These are phyloP conservation scores for Lutjanus erythropterus DNA, from an alignment of 2,113 vertebrate species.

Conservation along the genomic window DNA sequence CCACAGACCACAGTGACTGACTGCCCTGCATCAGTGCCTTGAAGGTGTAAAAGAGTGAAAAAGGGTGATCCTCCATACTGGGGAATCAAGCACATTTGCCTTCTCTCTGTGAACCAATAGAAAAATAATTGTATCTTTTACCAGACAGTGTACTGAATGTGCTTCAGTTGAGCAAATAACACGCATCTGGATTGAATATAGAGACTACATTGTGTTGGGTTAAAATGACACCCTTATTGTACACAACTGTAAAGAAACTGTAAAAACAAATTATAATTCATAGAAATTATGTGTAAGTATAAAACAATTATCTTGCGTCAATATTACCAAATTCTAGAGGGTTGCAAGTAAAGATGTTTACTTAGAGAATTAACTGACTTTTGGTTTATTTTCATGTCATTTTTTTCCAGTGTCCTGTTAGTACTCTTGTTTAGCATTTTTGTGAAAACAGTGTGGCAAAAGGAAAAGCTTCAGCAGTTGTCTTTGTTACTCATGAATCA, in stretches of 20 bases:
- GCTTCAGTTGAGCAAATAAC: slow-evolving; percentile 24
- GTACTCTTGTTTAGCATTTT: slow-evolving; percentile 4
- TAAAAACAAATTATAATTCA: slow-evolving; percentile 35
- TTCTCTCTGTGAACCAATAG: slow-evolving; percentile 54
- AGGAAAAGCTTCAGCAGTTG: slow-evolving; percentile 29
- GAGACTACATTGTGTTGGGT: slow-evolving; percentile 13
- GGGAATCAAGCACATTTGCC: slow-evolving; percentile 50
- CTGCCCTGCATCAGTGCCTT: slow-evolving; percentile 68
- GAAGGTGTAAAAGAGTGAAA: not conserved
- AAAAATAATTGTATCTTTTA: slow-evolving; percentile 12
- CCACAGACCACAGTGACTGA: slow-evolving; percentile 36
- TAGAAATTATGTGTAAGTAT: slow-evolving; percentile 20
- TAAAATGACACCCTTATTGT: slow-evolving; percentile 16
- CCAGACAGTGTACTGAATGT: slow-evolving; percentile 60
- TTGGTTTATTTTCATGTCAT: slow-evolving; percentile 11
- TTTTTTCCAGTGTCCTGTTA: not conserved
- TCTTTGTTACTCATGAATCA: slow-evolving; percentile 39
- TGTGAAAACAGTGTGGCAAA: slow-evolving; percentile 32
- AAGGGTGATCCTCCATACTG: not conserved
- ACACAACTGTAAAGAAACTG: slow-evolving; percentile 54
- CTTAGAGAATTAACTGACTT: slow-evolving; percentile 9
- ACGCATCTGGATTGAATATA: slow-evolving; percentile 37
- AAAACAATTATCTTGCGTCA: slow-evolving; percentile 11
- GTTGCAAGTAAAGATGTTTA: slow-evolving; percentile 39
- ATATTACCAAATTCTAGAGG: slow-evolving; percentile 39